phyloP scores from a whole-genome alignment of 1,140 invertebrate species.

The Drosophila tristis region DNA sequence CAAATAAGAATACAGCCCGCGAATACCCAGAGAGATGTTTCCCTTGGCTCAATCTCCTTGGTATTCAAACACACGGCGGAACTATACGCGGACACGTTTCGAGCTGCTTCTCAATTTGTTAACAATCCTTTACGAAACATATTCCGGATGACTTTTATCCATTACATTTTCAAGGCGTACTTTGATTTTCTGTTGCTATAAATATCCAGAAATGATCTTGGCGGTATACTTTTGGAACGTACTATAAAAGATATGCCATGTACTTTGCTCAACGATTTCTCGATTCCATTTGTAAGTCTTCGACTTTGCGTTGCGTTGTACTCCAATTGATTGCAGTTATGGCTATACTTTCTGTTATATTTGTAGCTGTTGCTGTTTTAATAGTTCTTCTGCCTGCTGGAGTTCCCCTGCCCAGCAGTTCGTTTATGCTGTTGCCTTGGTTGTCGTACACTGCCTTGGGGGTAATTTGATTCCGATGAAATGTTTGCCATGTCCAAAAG shows the following conservation, averaged over 20 bases:
- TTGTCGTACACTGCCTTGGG: background rate
- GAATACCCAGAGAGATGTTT: conserved; percentile 25
- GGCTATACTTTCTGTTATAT: conserved; percentile 4
- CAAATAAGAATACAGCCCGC: conserved; percentile 59
- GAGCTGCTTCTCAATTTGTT: conserved; percentile 53
- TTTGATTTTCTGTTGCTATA: conserved; percentile 41
- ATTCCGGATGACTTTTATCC: conserved; percentile 54
- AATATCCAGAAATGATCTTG: too few species aligned
- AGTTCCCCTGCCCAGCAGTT: too few species aligned
- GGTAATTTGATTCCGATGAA: too few species aligned
- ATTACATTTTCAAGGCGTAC: conserved; percentile 36
- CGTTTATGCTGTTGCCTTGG: conserved; percentile 26
- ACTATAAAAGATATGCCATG: too few species aligned
- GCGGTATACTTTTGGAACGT: too few species aligned
- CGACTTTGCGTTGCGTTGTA: conserved; percentile 29
- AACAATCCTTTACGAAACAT: conserved; percentile 51
- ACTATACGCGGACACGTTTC: conserved; percentile 18
- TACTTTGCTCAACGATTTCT: too few species aligned
- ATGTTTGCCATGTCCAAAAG: too few species aligned
- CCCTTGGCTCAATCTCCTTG: conserved; percentile 10
- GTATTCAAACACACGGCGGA: conserved; percentile 6
- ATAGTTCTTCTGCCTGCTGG: conserved; percentile 15
- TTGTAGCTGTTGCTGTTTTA: conserved; percentile 29
- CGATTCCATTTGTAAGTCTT: too few species aligned
- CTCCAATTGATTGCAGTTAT: conserved; percentile 15